A percentile compares a stretch with the other conserved stretches of the same genome.
Conservation (phyloP, 2,797 vertebrate species). For the Argya squamiceps region DNA sequence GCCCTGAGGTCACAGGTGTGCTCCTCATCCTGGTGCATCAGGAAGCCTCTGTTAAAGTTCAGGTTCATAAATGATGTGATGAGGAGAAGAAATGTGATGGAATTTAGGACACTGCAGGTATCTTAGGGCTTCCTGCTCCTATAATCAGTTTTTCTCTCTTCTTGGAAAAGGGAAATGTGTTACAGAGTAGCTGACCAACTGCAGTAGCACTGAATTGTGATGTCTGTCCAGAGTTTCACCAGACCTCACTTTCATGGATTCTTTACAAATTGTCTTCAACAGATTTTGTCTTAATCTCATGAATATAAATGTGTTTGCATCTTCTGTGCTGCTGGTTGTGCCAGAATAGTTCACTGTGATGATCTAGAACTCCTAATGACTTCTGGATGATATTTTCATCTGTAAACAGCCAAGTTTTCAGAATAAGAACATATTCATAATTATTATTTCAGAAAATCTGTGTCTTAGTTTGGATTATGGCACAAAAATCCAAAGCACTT, state of each 20-base stretch:
- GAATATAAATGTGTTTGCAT: background rate
- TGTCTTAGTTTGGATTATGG: background rate
- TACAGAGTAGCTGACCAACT: background rate
- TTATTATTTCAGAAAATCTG: background rate
- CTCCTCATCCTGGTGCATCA: background rate
- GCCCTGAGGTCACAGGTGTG: background rate
- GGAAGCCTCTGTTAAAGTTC: background rate
- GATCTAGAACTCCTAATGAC: background rate
- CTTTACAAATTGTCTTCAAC: background rate
- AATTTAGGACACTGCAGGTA: background rate
- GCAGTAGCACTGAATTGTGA: background rate
- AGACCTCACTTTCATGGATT: background rate
- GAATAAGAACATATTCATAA: background rate
- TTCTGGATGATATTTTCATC: background rate
- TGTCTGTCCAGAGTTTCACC: background rate
- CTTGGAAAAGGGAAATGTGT: background rate
- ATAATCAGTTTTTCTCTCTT: background rate
- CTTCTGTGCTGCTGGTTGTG: background rate
- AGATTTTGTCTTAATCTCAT: background rate
- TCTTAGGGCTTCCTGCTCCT: background rate
- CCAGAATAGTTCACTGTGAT: background rate
- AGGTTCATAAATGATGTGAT: background rate
- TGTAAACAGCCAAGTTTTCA: background rate
- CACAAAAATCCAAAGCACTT: background rate
- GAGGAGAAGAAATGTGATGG: background rate